Evolutionary conservation across 2,888 invertebrate genomes (phyloP), one percentile per base, ranked within the genome.

Genomic region (Leucania comma): DNA sequence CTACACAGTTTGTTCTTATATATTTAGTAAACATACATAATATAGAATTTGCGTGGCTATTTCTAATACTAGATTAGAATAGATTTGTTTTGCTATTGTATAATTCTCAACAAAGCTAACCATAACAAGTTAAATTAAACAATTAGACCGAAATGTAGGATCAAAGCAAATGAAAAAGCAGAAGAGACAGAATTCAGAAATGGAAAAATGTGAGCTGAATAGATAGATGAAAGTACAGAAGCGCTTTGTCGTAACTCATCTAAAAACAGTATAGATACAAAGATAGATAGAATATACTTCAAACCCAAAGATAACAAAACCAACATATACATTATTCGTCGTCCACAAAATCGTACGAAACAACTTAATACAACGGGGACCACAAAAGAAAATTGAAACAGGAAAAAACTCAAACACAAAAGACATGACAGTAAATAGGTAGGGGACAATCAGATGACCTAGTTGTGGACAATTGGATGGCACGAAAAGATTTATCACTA

Each of bases 391-490:
- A 95, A 94, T 92, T 93, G 92, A 93, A 93, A 92, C 89, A 89
- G 90, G 92, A 91, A 93, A 93, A 83, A 94, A 92, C 90, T 91
- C 87, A 89, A 90, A 91, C 86, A 89, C 80, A 86, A 87, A 88
- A 88, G 87, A 90, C 86, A 88, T 88, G 86, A 88, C 89, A 90
- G 91, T 92, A 93, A 93, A 92, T 93, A 93, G 92, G 89, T 90
- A 86, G 90, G 87, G 89, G 89, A 93, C 93, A 94, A 94, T 93
- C 93, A 91, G 92, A 90, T 93, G 95, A 93, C 94, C 94, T 89
- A 94, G 88, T 94, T 93, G 93, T 80, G 91, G 92, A 94, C 94
- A 94, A 95, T 94, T 94, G 94, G 92, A 91, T 88, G 89, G 86
- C 82, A 86, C 87, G 83, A 83, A 81, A 86, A 93, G 94, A 94